Conservation (phyloP, 2,113 vertebrate genomes). For the Callaeas wilsoni region DNA sequence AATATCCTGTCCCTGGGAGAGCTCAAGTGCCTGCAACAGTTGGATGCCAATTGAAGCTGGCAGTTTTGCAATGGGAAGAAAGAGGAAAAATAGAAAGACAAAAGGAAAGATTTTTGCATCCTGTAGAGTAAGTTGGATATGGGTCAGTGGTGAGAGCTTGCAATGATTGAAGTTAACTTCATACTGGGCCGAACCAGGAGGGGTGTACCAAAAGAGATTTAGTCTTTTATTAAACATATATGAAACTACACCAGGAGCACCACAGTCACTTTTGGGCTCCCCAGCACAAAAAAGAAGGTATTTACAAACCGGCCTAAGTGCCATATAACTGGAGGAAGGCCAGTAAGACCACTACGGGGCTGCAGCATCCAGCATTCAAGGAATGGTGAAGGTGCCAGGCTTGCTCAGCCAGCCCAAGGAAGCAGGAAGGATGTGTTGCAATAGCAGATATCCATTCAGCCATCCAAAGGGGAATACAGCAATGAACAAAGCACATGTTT, state of each 20-base stretch:
- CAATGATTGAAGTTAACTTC: background rate
- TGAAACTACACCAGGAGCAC: background rate
- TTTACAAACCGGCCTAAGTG: background rate
- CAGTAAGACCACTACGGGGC: background rate
- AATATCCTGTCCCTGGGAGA: background rate
- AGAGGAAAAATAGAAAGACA: background rate
- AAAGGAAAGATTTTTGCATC: background rate
- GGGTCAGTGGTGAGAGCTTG: background rate
- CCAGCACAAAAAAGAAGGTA: background rate
- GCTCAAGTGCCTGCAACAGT: background rate
- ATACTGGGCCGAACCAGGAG: background rate
- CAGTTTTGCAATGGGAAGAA: background rate
- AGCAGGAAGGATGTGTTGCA: accelerated
- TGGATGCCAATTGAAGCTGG: background rate
- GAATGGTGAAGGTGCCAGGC: background rate
- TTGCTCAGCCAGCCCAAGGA: background rate
- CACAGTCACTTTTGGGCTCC: background rate
- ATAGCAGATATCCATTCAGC: accelerated
- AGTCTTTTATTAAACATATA: background rate
- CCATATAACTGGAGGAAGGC: background rate
- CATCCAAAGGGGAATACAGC: background rate
- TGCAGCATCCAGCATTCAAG: background rate
- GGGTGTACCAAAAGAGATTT: background rate
- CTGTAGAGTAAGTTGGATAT: background rate
- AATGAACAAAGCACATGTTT: accelerated